phyloP scores from a whole-genome alignment of 1,140 invertebrate species.

The Stegodyphus dumicola region DNA sequence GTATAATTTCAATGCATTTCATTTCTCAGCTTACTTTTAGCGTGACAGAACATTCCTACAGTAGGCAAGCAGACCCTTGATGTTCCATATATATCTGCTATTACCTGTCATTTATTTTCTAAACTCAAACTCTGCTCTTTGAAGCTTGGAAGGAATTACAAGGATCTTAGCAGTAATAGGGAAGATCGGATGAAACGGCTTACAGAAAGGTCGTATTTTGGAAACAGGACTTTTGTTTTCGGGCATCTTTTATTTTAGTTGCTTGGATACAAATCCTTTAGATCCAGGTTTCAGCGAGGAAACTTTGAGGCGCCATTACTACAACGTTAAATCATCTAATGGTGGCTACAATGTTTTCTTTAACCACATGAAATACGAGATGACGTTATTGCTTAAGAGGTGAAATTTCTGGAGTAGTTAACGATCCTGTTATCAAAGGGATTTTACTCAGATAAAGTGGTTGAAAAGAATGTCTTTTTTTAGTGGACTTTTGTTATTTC shows the following conservation, averaged over 20 bases:
- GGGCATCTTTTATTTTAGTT: conserved; percentile 20
- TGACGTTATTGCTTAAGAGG: background rate
- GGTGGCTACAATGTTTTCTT: background rate
- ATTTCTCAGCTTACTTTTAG: no score
- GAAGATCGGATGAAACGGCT: conserved; percentile 12
- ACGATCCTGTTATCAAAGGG: background rate
- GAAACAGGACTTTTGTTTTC: conserved; percentile 2
- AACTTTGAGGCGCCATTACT: background rate
- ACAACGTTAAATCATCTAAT: conserved; percentile 5
- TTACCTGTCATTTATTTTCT: conserved; percentile 31
- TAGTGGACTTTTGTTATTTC: no score
- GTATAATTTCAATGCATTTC: no score
- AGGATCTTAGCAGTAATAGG: conserved; percentile 14
- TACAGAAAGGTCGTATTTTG: background rate
- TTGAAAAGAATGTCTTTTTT: no score
- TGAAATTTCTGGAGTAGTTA: background rate
- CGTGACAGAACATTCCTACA: no score
- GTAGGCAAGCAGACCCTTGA: no score
- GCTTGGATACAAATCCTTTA: conserved; percentile 23
- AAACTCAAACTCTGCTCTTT: background rate
- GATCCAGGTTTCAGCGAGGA: conserved; percentile 10
- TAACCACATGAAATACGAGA: background rate
- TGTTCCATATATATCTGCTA: background rate
- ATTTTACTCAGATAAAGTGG: no score
- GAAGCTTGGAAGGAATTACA: conserved; percentile 32